These are phyloP conservation scores for Philopedon plagiatum DNA, from an alignment of 2,888 invertebrate species.

Conservation along the genomic window DNA sequence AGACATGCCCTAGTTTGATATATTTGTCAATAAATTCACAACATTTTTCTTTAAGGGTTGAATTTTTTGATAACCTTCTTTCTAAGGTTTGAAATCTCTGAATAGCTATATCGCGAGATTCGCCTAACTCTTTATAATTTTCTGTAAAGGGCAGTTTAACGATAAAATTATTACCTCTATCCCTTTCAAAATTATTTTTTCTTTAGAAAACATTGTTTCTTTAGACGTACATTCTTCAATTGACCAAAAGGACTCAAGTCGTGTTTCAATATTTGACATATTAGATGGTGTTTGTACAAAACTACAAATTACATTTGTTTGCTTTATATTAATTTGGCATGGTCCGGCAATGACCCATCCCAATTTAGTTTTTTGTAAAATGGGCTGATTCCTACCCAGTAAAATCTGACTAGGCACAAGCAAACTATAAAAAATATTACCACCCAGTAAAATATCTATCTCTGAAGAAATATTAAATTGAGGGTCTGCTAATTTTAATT, in stretches of 20 bases:
- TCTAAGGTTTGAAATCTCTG: conserved; percentile 30
- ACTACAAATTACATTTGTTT: conserved; percentile 24
- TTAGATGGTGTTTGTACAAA: conserved; percentile 18
- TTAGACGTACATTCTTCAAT: conserved; percentile 29
- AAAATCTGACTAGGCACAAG: conserved; percentile 28
- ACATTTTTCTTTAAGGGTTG: conserved; percentile 13
- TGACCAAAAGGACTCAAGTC: conserved; percentile 32
- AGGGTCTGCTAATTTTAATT: conserved; percentile 42
- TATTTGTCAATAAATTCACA: conserved; percentile 47
- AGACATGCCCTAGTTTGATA: conserved; percentile 36
- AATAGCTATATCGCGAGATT: conserved; percentile 28
- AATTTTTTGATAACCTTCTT: conserved; percentile 15
- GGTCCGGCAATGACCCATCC: conserved; percentile 43
- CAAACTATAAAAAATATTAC: conserved; percentile 36
- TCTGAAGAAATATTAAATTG: conserved; percentile 17
- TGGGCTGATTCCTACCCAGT: conserved; percentile 27
- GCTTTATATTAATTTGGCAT: background rate
- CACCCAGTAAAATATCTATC: conserved; percentile 37
- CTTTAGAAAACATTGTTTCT: conserved; percentile 1
- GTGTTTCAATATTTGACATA: conserved; percentile 6
- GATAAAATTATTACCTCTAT: conserved; percentile 31
- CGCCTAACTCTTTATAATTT: conserved; percentile 22
- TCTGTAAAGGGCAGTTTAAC: conserved; percentile 40
- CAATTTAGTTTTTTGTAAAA: conserved; percentile 42
- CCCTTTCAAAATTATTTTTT: conserved; percentile 19